These are phyloP conservation scores for Microplitis mediator DNA, from an alignment of 1,140 invertebrate species.

Conservation along the genomic window DNA sequence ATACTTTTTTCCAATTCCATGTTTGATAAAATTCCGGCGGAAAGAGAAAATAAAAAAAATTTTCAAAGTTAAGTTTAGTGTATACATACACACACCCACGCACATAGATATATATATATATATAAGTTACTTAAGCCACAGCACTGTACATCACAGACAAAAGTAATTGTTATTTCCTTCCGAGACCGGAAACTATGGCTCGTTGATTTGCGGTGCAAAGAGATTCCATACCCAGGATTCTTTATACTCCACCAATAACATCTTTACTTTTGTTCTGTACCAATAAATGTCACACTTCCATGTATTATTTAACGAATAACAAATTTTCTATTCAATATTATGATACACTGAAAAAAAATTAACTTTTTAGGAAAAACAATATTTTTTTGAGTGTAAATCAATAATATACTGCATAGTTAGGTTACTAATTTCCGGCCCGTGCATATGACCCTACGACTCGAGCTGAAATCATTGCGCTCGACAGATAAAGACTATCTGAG, in stretches of 20 bases:
- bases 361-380: not conserved
- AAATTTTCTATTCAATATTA: not conserved
- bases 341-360: not conserved
- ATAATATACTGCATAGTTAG: too few species aligned
- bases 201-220: constrained; percentile 22
- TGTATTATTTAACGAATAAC: not conserved
- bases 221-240: constrained; percentile 1
- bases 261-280: not conserved
- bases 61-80: not conserved
- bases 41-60: not conserved
- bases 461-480: too few species aligned
- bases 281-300: not conserved
- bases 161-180: constrained; percentile 35
- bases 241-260: constrained; percentile 3
- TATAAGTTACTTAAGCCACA: constrained; percentile 6
- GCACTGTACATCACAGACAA: constrained; percentile 9
- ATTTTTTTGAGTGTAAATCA: too few species aligned
- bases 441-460: too few species aligned
- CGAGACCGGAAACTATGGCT: constrained; percentile 27
- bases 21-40: too few species aligned
- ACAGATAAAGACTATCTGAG: too few species aligned
- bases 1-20: too few species aligned
- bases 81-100: too few species aligned
- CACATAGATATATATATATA: constrained; percentile 7
- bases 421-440: too few species aligned